Evolutionary conservation across 2,888 invertebrate species (phyloP).

Genomic region (Elegia similella): DNA sequence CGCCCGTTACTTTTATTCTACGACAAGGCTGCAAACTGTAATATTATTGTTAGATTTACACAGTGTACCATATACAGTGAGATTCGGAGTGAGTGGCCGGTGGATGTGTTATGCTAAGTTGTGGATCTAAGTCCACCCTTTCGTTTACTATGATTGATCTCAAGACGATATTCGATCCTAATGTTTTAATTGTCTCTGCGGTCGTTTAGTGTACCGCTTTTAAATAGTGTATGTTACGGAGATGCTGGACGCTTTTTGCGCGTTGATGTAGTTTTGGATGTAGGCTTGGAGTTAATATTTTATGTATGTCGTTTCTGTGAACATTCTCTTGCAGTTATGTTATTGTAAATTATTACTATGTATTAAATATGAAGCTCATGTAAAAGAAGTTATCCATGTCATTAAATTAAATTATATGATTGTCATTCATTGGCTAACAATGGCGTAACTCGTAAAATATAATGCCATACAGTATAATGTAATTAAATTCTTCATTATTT

Average conservation of each 20-base stretch:
- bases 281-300: conserved; percentile 65
- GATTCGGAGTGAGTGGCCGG: conserved; percentile 39
- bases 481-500: conserved; percentile 37
- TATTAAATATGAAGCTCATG: conserved; percentile 58
- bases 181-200: conserved; percentile 61
- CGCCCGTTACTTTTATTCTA: conserved; percentile 23
- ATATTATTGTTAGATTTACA: conserved; percentile 35
- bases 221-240: conserved; percentile 59
- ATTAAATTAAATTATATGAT: conserved; percentile 39
- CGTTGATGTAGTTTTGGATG: conserved; percentile 65
- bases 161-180: conserved; percentile 79
- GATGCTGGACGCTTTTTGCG: conserved; percentile 74
- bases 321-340: conserved; percentile 65
- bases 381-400: conserved; percentile 56
- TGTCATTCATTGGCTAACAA: conserved; percentile 43
- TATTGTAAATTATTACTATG: conserved; percentile 72
- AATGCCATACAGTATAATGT: conserved; percentile 35
- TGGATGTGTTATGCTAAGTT: conserved; percentile 53
- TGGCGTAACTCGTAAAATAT: conserved; percentile 30
- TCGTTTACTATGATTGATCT: conserved; percentile 76
- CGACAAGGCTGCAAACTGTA: conserved; percentile 38
- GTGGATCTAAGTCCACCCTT: conserved; percentile 52
- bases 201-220: conserved; percentile 61
- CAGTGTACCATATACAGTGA: conserved; percentile 35
- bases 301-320: conserved; percentile 67